Evolutionary conservation across 1,140 invertebrate genomes (phyloP), one percentile per base, ranked within the genome.

Genomic region (Drosophila lacertosa): DNA sequence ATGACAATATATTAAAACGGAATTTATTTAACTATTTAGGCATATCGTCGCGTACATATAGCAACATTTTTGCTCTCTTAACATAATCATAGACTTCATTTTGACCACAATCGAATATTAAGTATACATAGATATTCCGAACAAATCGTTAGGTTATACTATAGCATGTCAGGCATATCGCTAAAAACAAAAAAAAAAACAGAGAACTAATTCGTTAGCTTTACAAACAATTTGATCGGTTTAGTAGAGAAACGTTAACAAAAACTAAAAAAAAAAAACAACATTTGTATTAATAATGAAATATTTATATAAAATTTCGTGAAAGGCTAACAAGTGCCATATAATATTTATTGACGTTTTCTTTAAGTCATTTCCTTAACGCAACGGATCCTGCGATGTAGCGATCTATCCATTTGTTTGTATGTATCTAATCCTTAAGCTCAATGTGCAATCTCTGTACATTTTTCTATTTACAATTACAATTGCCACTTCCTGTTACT

Each of bases 11-110:
- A 71, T 69, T 47, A 67, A 75, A 86, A 86, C 20, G 69, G 82
- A 86, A 86, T 86, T 86, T 86, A 86, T 86, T 75, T 78, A 88
- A 88, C 45, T 71, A 48, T 68, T 78, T 86, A 88, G 74, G 77
- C 82, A 86, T 86, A 88, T 86, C 82, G 74, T 77, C 57, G 74
- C 82, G 74, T 66, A 76, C 63, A 73, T 75, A 84, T 75, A 65
- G 77, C 60, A 65, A 47, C 42, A 22, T 55, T 66, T 76, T 55
- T 67, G 58, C 51, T 63, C 64, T 76, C 81, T 76, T 84, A 62
- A 63, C 57, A 67, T 59, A 65, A 65, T 71, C 62, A 64, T 64
- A 55, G 33, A 64, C 33, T 42, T 69, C 5, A 44, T 69, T 55
- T 68, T 13, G 32, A 68, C 13, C 81, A 51, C 59, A 44, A 64